Conservation (phyloP, 2,888 invertebrate species). For the Gryllus longicercus region DNA sequence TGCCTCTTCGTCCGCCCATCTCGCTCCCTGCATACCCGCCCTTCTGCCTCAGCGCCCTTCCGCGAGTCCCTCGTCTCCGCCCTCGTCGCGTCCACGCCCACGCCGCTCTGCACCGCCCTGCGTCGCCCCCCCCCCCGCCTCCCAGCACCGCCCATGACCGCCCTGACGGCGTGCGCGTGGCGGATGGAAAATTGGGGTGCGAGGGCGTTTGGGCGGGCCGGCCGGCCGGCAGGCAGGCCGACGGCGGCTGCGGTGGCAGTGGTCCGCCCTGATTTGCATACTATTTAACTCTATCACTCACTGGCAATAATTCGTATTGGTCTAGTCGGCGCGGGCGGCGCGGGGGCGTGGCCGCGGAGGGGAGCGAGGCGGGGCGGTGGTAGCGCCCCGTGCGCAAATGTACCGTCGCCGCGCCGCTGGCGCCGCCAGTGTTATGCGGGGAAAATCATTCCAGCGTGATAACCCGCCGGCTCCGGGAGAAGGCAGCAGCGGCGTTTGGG, state of each 20-base stretch:
- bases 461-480: constrained; percentile 2
- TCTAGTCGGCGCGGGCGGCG: constrained; percentile 19
- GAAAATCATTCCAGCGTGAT: constrained; percentile 18
- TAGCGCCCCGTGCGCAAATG: background rate
- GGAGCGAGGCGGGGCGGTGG: background rate
- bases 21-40: too few species aligned
- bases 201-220: background rate
- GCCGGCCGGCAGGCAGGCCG: constrained; percentile 19
- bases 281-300: constrained; percentile 34
- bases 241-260: constrained; percentile 18
- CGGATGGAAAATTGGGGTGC: background rate
- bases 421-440: background rate
- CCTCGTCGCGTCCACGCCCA: too few species aligned
- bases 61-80: too few species aligned
- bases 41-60: too few species aligned
- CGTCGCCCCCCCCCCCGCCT: too few species aligned
- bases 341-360: background rate
- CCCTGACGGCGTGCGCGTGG: background rate
- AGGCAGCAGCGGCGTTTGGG: too few species aligned
- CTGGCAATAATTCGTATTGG: constrained; percentile 34
- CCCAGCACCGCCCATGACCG: too few species aligned
- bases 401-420: background rate
- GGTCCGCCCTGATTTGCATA: constrained; percentile 31
- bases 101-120: too few species aligned
- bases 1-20: too few species aligned